Evolutionary conservation across 2,113 vertebrate species (phyloP).

Genomic region (Phaethornis superciliosus): DNA sequence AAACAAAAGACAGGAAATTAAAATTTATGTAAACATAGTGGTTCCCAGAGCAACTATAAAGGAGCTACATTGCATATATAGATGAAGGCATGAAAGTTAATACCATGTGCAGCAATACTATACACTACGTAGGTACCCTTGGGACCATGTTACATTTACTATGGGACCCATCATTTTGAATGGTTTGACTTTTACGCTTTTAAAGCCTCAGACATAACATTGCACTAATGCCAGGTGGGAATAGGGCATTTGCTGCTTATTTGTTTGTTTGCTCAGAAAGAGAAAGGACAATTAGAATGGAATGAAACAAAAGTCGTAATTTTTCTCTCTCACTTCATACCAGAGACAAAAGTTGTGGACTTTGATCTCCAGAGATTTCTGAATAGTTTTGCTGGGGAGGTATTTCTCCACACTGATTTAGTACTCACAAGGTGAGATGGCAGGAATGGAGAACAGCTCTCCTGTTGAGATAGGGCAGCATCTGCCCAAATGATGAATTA

Average conservation of each 20-base stretch:
- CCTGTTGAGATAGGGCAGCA: background rate
- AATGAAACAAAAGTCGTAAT: background rate
- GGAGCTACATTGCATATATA: slow-evolving; percentile 49
- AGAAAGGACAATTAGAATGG: background rate
- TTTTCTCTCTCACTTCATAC: background rate
- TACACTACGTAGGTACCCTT: background rate
- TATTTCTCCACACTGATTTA: background rate
- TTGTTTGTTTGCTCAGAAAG: slow-evolving; percentile 17
- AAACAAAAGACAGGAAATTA: slow-evolving; percentile 75
- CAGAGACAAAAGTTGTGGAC: background rate
- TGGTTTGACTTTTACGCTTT: slow-evolving; percentile 51
- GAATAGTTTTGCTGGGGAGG: background rate
- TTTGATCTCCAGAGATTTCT: background rate
- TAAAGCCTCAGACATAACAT: slow-evolving; percentile 32
- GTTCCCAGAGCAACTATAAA: slow-evolving; percentile 68
- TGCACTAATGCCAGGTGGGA: slow-evolving; percentile 3
- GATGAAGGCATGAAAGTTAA: slow-evolving; percentile 69
- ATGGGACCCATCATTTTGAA: slow-evolving; percentile 51
- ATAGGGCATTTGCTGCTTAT: slow-evolving; percentile 14
- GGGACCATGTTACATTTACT: slow-evolving; percentile 52
- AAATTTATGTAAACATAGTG: slow-evolving; percentile 72
- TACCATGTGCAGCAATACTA: slow-evolving; percentile 34
- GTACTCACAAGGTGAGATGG: background rate
- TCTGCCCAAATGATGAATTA: background rate
- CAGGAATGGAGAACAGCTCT: background rate